Base-by-base conservation (phyloP, 2,888 invertebrate species). In the Girardia tigrina region DNA sequence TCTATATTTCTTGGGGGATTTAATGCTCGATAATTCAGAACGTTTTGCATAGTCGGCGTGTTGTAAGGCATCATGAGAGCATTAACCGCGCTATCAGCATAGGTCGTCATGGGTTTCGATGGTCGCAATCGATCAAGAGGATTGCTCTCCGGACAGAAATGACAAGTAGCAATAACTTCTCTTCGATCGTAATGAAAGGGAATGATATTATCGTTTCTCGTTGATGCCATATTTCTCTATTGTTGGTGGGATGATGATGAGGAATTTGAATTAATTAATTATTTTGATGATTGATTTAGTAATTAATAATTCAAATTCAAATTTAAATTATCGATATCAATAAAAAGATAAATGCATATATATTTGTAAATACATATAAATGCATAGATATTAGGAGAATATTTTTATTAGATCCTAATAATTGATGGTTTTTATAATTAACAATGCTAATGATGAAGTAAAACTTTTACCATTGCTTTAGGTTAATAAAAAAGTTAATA, bases 21-120 rank as follows among this genome's bases (percentile, higher is more conserved):
- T 56, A 56, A 56, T 56, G 56, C 56, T 2, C 56, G 56, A 56
- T 56, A 56, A 56, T 56, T 56, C 6, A 56, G 56, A 56, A 56
- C 56, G n/a, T 56, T 56, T 56, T 56, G 56, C 56, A 56, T 56
- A 12, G 23, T n/a, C n/a, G 56, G 56, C n/a, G n/a, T 16, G n/a
- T 56, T 56, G 56, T 56, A 56, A 20, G 56, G 56, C 56, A 56
- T 56, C 56, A 56, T 56, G 4, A 56, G 4, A 56, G 56, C 56
- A 56, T 56, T 56, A 23, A 56, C 56, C 23, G 56, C 56, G n/a
- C 56, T 56, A 23, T 56, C 56, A n/a, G 56, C 56, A 56, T 56
- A 56, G n/a, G 56, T 56, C 23, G 56, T 56, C 56, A 56, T 56
- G 4, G 56, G 56, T n/a, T 56, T 56, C 2, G 56, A 56, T 12